Conservation (phyloP, 2,797 vertebrate species). For the Sebastes umbrosus region DNA sequence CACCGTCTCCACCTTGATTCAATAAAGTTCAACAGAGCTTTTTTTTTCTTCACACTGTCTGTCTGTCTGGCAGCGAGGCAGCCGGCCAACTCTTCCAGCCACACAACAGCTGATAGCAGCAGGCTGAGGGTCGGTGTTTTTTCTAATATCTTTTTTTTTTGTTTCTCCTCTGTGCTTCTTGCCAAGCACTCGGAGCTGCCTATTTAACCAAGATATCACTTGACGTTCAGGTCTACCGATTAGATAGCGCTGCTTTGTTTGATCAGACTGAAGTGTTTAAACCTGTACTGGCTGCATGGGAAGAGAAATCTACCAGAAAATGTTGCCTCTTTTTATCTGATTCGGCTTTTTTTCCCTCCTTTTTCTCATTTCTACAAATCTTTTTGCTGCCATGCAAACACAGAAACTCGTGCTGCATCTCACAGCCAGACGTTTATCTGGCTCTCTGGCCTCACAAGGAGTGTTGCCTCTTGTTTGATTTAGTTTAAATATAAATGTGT, state of each 20-base stretch:
- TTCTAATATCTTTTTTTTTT: neutral
- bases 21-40: conserved; percentile 51
- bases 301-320: conserved; percentile 12
- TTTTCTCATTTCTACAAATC: neutral
- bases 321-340: conserved; percentile 19
- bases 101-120: conserved; percentile 43
- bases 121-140: neutral
- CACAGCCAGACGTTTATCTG: neutral
- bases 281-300: conserved; percentile 16
- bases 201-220: conserved; percentile 61
- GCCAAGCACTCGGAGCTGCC: conserved; percentile 36
- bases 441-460: neutral
- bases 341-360: neutral
- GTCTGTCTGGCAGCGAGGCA: conserved; percentile 40
- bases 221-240: conserved; percentile 25
- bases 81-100: conserved; percentile 31
- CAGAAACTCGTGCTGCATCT: neutral
- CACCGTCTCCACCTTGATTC: conserved; percentile 66
- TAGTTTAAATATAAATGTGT: conserved; percentile 58
- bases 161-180: neutral
- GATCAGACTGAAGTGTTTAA: conserved; percentile 31
- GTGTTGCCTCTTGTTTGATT: conserved; percentile 23
- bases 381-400: neutral
- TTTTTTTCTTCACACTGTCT: conserved; percentile 38
- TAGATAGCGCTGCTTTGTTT: conserved; percentile 55